Evolutionary conservation across 2,113 vertebrate genomes (phyloP), one percentile per base, ranked within the genome.

Genomic region (Gymnogyps californianus): DNA sequence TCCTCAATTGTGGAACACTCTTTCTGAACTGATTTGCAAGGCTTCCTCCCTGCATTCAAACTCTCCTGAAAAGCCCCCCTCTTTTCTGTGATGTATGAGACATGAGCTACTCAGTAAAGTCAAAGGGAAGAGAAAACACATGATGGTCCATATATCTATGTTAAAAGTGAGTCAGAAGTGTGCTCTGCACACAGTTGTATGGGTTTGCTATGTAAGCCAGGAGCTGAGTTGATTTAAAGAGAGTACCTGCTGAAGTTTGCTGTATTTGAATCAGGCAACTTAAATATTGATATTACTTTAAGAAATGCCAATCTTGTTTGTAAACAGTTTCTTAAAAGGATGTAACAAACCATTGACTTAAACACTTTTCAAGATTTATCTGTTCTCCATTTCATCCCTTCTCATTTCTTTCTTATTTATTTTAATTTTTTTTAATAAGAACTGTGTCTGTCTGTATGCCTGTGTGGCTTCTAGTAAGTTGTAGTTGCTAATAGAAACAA

Each of bases 401-500:
- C 34, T 67, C 10, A 38, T 59, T 80, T 86, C 34, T 88, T 82
- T 61, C 31, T 54, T 65, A 40, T 1, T 83, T 78, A 38, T 66
- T 79, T 90, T 47, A 34, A 40, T 18, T 11, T 57, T 75, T 80
- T 70, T 46, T 15, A 25, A 8, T 78, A 71, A 84, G 65, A 78
- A 38, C 65, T 59, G 17, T 76, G 34, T 71, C 47, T 69, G 52
- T 80, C 57, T 2, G 0, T 84, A 31, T 83, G 59, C 57, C 49
- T 85, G 51, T 78, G 59, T 89, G 74, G 61, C 84, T 91, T 87
- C 72, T 94, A 87, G 81, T 85, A 94, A 82, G 61, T 95, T 91
- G 44, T 89, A 87, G 96, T 97, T 97, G 96, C 96, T 96, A 97
- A 83, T 72, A 95, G 96, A 97, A 97, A 97, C 96, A 95, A 96